These are phyloP conservation scores for Cebus imitator DNA, from an alignment of 2,113 vertebrate genomes.

Conservation along the genomic window DNA sequence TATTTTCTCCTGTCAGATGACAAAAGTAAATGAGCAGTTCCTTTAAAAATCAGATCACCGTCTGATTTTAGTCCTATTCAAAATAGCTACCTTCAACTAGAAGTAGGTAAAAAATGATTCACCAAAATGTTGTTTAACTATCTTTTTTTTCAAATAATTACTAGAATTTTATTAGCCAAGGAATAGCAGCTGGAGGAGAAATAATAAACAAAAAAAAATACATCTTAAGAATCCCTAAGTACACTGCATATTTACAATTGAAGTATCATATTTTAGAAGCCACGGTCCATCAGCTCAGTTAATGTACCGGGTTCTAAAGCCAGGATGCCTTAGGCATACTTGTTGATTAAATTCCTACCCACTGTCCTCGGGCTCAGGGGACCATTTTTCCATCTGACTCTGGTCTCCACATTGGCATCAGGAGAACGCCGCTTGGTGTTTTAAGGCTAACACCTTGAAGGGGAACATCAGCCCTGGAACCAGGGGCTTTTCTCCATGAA, in stretches of 20 bases:
- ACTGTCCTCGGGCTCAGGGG: background rate
- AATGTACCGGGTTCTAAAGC: background rate
- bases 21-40: background rate
- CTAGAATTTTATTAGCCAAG: background rate
- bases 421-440: background rate
- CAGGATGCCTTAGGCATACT: background rate
- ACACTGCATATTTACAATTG: constrained; percentile 8
- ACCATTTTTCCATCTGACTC: background rate
- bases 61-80: background rate
- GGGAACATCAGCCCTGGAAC: background rate
- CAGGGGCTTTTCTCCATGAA: background rate
- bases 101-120: constrained; percentile 12
- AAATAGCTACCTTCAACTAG: background rate
- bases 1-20: constrained; percentile 15
- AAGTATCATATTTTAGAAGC: constrained; percentile 37
- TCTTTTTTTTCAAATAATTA: background rate
- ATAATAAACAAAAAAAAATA: constrained; percentile 22
- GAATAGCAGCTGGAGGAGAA: constrained; percentile 46
- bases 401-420: background rate
- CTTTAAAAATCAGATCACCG: background rate
- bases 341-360: background rate
- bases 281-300: background rate
- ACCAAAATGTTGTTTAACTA: background rate
- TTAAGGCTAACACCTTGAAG: background rate
- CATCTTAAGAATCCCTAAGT: background rate